Evolutionary conservation across 2,797 vertebrate genomes (phyloP).

Genomic region (Avahi laniger): DNA sequence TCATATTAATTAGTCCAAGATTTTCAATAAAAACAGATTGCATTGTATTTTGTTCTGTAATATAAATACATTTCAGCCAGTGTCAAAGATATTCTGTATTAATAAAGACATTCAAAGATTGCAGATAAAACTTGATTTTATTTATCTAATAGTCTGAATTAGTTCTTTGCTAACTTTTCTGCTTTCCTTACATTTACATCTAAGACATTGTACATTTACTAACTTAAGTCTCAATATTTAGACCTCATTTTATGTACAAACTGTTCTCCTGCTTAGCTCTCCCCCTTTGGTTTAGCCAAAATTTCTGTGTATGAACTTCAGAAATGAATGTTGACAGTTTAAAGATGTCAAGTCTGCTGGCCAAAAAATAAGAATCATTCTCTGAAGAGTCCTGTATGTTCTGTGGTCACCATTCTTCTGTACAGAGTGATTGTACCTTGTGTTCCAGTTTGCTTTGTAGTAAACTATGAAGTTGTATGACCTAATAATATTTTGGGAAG

Average conservation of each 20-base stretch:
- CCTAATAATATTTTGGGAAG: not conserved
- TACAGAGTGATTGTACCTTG: not conserved
- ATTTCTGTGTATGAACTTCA: not conserved
- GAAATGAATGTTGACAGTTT: not conserved
- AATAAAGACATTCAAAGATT: conserved; percentile 4
- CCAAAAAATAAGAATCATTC: not conserved
- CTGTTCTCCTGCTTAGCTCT: not conserved
- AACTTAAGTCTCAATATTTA: not conserved
- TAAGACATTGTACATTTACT: not conserved
- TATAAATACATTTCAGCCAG: conserved; percentile 34
- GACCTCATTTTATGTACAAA: not conserved
- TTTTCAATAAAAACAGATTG: not conserved
- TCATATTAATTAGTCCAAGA: not conserved
- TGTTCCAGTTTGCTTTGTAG: not conserved
- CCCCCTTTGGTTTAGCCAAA: not conserved
- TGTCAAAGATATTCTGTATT: not conserved
- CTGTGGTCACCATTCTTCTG: not conserved
- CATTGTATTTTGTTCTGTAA: conserved; percentile 11
- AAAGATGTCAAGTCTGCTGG: not conserved
- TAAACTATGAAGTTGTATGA: not conserved
- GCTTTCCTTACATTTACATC: not conserved
- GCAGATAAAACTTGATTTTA: not conserved
- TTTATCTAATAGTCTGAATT: not conserved
- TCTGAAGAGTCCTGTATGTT: not conserved
- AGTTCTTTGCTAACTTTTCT: not conserved